Conservation (phyloP, 2,797 vertebrate genomes). For the Anisognathus igniventris region DNA sequence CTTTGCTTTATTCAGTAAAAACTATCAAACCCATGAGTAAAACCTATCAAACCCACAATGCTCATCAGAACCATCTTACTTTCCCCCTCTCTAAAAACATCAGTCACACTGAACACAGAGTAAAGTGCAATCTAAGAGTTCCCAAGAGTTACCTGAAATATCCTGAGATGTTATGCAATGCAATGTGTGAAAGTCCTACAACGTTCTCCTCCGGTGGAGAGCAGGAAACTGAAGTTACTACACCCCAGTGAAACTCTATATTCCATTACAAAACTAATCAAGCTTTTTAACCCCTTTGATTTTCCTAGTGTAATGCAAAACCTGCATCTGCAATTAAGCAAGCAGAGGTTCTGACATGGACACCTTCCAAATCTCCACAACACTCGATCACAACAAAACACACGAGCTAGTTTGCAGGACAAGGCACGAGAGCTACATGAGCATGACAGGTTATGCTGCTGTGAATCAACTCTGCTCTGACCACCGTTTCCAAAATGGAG, state of each 20-base stretch:
- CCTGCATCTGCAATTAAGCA: not conserved
- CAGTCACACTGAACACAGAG: not conserved
- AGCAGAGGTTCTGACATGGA: not conserved
- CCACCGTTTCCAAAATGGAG: accelerated
- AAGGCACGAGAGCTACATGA: not conserved
- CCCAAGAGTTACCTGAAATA: not conserved
- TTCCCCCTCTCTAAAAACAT: not conserved
- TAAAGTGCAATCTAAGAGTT: not conserved
- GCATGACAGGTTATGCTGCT: accelerated
- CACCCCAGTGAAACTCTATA: not conserved
- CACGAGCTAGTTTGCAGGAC: not conserved
- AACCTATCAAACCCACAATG: accelerated
- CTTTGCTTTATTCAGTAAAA: not conserved
- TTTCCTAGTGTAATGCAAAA: not conserved
- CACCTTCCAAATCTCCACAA: not conserved
- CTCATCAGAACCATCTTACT: not conserved
- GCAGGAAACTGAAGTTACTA: not conserved
- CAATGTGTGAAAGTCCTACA: not conserved
- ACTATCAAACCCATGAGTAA: not conserved
- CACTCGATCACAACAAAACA: not conserved
- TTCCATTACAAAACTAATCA: not conserved
- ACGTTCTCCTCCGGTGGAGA: accelerated
- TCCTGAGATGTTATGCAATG: not conserved
- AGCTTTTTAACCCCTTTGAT: not conserved
- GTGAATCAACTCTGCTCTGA: not conserved